These are phyloP conservation scores for Eulacestoma nigropectus DNA, from an alignment of 2,113 vertebrate genomes.

Conservation along the genomic window DNA sequence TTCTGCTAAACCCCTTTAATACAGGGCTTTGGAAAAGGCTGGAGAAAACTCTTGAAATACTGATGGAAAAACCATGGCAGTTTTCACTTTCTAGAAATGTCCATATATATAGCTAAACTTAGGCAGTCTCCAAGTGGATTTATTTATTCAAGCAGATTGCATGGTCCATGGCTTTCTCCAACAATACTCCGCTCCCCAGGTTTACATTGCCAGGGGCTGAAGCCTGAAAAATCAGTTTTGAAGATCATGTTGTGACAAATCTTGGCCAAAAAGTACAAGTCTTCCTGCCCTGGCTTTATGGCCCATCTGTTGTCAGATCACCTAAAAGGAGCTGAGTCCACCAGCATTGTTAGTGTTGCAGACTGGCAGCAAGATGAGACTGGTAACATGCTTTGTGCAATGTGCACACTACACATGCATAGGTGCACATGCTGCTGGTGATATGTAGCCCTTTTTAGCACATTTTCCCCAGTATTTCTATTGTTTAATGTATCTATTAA, in stretches of 20 bases:
- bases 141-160: background rate
- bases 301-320: background rate
- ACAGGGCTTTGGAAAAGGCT: background rate
- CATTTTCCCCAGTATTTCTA: background rate
- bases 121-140: background rate
- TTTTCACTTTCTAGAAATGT: constrained; percentile 2
- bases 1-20: background rate
- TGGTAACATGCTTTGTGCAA: background rate
- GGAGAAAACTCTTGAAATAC: background rate
- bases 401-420: background rate
- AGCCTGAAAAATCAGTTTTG: constrained; percentile 4
- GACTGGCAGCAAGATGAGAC: background rate
- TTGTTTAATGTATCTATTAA: background rate
- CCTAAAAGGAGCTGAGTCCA: background rate
- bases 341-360: background rate
- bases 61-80: background rate
- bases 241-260: background rate
- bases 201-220: constrained; percentile 3
- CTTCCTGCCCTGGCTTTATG: background rate
- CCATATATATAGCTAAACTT: background rate
- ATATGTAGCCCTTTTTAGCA: background rate
- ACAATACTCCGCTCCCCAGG: background rate
- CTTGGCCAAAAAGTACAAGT: background rate
- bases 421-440: background rate
- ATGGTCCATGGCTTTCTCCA: background rate